phyloP scores from a whole-genome alignment of 2,797 vertebrate genomes.

The Danio jaintianensis region DNA sequence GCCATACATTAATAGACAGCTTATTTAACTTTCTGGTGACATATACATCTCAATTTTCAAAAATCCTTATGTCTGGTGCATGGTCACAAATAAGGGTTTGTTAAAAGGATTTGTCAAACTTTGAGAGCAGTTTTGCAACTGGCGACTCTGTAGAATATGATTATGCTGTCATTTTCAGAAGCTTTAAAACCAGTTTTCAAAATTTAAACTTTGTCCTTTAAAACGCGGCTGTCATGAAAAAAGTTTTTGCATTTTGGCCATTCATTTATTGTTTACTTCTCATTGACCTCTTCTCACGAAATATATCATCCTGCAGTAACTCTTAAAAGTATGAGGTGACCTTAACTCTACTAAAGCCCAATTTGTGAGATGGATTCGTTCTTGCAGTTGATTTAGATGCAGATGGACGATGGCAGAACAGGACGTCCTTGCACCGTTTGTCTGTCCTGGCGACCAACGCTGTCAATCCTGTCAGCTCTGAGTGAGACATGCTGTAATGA shows the following conservation, averaged over 20 bases:
- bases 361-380: constrained; percentile 62
- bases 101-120: neutral
- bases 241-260: too few relatives aligned
- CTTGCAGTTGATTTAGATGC: constrained; percentile 59
- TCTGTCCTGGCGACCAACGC: constrained; percentile 17
- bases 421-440: constrained; percentile 37
- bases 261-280: neutral
- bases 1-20: too few relatives aligned
- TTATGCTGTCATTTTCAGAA: too few relatives aligned
- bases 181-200: too few relatives aligned
- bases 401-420: constrained; percentile 40
- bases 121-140: neutral
- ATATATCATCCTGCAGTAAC: constrained; percentile 8
- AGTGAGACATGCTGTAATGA: constrained; percentile 45
- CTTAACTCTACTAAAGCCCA: constrained; percentile 39
- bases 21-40: too few relatives aligned
- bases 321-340: constrained; percentile 35
- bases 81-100: neutral
- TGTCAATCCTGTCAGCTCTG: constrained; percentile 26
- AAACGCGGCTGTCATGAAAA: too few relatives aligned
- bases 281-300: neutral
- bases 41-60: too few relatives aligned
- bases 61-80: too few relatives aligned
- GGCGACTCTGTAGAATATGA: neutral
- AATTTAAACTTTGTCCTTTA: too few relatives aligned